Percentiles rank a stretch among this genome's conserved stretches.
Conservation (phyloP, 2,797 vertebrate species). For the Nyctibius grandis region DNA sequence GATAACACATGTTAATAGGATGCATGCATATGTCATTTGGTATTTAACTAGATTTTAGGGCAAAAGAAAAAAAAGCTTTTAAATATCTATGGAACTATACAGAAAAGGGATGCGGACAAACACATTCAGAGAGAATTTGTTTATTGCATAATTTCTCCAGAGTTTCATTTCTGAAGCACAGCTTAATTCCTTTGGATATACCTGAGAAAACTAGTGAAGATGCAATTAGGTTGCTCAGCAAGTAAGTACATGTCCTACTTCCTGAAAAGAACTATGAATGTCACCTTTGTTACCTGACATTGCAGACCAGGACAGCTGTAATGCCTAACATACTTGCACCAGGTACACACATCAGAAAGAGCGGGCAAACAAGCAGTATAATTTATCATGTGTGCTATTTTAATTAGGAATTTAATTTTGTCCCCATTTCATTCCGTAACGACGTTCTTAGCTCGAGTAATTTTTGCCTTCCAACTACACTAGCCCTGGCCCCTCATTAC, state of each 20-base stretch:
- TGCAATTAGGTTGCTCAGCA: neutral
- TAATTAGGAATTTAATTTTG: neutral
- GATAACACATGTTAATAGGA: neutral
- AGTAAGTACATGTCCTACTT: neutral
- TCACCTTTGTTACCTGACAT: neutral
- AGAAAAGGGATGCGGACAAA: neutral
- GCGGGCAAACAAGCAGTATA: accelerated
- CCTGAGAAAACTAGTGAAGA: neutral
- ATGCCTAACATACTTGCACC: neutral
- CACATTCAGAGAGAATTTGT: neutral
- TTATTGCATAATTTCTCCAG: neutral
- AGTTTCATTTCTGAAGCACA: neutral
- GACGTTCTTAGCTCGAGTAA: neutral
- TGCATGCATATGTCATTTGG: neutral
- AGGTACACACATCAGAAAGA: neutral
- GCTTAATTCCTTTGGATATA: neutral
- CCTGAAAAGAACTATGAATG: neutral
- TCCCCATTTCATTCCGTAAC: neutral
- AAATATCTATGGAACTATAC: neutral
- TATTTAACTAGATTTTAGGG: neutral
- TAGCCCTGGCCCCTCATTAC: neutral
- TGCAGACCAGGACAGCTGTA: neutral
- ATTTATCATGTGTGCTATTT: neutral
- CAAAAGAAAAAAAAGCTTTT: neutral
- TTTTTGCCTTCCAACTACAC: neutral